Evolutionary conservation across 2,888 invertebrate genomes (phyloP), one percentile per base, ranked within the genome.

Genomic region (Orthosia incerta): DNA sequence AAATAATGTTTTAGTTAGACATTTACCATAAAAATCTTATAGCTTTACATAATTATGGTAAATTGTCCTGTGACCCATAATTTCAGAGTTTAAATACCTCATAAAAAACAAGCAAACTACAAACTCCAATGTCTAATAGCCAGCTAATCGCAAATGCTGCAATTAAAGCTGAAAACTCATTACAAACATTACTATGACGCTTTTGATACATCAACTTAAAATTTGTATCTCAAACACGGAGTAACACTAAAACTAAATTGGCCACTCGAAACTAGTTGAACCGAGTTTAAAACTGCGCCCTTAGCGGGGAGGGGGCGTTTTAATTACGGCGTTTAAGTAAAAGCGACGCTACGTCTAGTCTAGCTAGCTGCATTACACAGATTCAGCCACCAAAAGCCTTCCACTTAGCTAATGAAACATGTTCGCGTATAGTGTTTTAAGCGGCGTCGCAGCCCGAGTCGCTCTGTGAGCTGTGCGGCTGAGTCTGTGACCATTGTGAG

Each of bases 341-440:
- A 95, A 95, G 96, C 95, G 94, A 90, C 91, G 91, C 93, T 92
- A 92, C 93, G 93, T 94, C 95, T 95, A 93, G 93, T 80, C 92
- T 93, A 91, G 94, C 92, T 93, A 90, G 94, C 94, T 95, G 95
- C 95, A 95, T 95, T 95, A 95, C 96, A 95, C 94, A 94, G 95
- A 95, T 96, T 94, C 95, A 94, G 94, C 95, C 92, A 95, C 96
- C 96, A 96, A 96, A 96, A 95, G 96, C 96, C 95, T 95, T 91
- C 95, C 96, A 96, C 96, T 96, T 96, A 96, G 96, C 96, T 96
- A 96, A 96, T 96, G 96, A 96, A 96, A 96, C 96, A 96, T 96
- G 96, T 94, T 95, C 96, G 93, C 94, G 95, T 95, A 93, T 94
- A 95, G 95, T 94, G 94, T 95, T 94, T 94, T 91, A 93, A 94